Evolutionary conservation across 2,888 invertebrate species (phyloP).

Genomic region (Drosophila conformis): DNA sequence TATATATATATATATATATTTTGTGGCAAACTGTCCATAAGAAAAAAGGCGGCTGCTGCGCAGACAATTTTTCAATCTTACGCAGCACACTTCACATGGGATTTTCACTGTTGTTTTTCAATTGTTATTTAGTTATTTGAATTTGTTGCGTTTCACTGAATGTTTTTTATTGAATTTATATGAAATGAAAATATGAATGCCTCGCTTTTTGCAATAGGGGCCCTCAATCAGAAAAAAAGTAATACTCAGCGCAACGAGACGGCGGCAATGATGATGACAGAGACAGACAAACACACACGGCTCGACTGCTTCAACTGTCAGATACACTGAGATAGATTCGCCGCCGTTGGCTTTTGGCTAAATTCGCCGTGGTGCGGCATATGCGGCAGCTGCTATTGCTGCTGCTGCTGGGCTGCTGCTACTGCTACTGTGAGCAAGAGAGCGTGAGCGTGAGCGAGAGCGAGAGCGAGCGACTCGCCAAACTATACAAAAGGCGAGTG

Average conservation of each 20-base stretch:
- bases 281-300: conserved; percentile 60
- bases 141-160: conserved; percentile 40
- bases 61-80: conserved; percentile 64
- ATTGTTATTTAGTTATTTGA: conserved; percentile 4
- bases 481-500: conserved; percentile 58
- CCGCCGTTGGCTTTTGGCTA: conserved; percentile 43
- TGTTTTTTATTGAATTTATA: conserved; percentile 43
- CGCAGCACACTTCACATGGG: conserved; percentile 40
- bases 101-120: conserved; percentile 36
- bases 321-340: conserved; percentile 59
- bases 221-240: conserved; percentile 74
- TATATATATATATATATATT: conserved; percentile 25
- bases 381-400: conserved; percentile 68
- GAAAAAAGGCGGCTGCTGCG: conserved; percentile 76
- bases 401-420: conserved; percentile 52
- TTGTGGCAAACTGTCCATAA: conserved; percentile 42
- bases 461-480: conserved; percentile 52
- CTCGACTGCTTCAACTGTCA: conserved; percentile 58
- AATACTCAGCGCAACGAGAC: conserved; percentile 70
- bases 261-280: conserved; percentile 70
- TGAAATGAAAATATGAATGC: conserved; percentile 51
- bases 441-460: conserved; percentile 38
- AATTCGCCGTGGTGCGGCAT: conserved; percentile 68
- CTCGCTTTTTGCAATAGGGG: conserved; percentile 63
- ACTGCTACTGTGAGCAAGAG: conserved; percentile 21